Evolutionary conservation across 2,888 invertebrate genomes (phyloP), one percentile per base, ranked within the genome.

Genomic region (Tachina fera): DNA sequence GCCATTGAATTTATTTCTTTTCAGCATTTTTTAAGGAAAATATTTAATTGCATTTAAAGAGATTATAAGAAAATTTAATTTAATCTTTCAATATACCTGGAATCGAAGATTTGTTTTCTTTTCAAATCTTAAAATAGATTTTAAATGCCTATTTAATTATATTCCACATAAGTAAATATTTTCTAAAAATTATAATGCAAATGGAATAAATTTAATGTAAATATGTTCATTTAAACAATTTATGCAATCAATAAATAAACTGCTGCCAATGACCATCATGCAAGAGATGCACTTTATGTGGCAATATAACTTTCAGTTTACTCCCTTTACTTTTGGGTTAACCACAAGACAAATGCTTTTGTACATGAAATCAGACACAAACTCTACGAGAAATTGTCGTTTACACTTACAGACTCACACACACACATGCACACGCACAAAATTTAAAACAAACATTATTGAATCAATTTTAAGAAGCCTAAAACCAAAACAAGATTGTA

Each of bases 271-370:
- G 49, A 51, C 41, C 56, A 56, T 68, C 65, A 76, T 79, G 86
- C 86, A 86, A 86, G 83, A 86, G 86, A 83, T 86, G 86, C 79
- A 83, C 68, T 86, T 86, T 83, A 86, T 86, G 83, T 80, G 71
- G 63, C 83, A 71, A 72, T 78, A 79, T 47, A 76, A 80, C 71
- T 80, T 79, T 56, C 79, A 83, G 71, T 83, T 79, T 72, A 83
- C 79, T 76, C 71, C 63, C 47, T 47, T 60, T 49, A 63, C 47
- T 31, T 49, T 45, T 45, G 31, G 86, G 76, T 76, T 71, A 86
- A 68, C 86, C 86, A 76, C 86, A 86, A 79, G 86, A 86, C 83
- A 86, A 83, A 86, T 80, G 45, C 79, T 70, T 76, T 80, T 39
- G 45, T 49, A 39, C 45, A 74, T 53, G 11, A 9, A 74, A 51